A percentile compares a stretch with the other conserved stretches of the same genome.
These are phyloP conservation scores for Bettongia penicillata DNA, from an alignment of 2,113 vertebrate species.

Conservation along the genomic window DNA sequence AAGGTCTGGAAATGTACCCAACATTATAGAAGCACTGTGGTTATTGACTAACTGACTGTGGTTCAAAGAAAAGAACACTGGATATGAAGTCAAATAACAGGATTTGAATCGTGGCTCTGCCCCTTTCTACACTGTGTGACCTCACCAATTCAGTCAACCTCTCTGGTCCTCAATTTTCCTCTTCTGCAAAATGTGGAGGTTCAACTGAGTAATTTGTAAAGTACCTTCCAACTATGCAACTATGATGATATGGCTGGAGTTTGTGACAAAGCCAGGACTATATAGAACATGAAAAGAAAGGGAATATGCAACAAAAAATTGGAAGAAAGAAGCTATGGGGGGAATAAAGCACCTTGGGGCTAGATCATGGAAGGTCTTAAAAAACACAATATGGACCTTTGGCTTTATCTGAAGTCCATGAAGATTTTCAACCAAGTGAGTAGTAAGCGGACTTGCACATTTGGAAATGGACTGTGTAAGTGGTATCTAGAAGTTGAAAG, in stretches of 20 bases:
- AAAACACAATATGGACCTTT: not conserved
- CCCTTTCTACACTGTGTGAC: not conserved
- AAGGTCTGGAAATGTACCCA: not conserved
- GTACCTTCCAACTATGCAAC: not conserved
- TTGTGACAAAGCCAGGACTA: not conserved
- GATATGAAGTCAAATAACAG: not conserved
- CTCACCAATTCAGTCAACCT: not conserved
- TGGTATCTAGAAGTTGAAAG: not conserved
- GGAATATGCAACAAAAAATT: slow-evolving; percentile 34
- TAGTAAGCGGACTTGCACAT: not conserved
- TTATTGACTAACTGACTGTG: not conserved
- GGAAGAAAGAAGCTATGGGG: not conserved
- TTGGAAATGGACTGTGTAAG: not conserved
- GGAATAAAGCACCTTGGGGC: slow-evolving; percentile 21
- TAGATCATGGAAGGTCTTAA: not conserved
- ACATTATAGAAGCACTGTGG: not conserved
- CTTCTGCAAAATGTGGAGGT: not conserved
- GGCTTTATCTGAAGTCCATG: not conserved
- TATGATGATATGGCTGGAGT: not conserved
- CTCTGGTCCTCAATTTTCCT: not conserved
- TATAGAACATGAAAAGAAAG: slow-evolving; percentile 1
- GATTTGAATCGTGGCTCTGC: not conserved
- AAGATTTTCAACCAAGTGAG: not conserved
- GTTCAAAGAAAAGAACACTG: not conserved
- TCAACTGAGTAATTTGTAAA: not conserved